Conservation (phyloP, 2,113 vertebrate species). For the Dunckerocampus dactyliophorus region DNA sequence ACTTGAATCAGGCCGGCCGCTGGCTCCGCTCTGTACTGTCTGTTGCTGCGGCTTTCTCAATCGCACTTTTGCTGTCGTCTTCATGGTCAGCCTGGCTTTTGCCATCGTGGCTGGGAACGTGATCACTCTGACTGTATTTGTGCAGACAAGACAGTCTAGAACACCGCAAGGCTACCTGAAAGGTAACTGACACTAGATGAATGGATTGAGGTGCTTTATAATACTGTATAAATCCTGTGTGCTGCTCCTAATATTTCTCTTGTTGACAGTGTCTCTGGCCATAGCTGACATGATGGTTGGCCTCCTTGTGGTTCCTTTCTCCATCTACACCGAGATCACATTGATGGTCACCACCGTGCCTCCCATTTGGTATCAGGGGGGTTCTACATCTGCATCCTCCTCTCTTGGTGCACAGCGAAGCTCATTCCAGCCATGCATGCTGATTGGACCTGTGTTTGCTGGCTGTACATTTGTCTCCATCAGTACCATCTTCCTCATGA, state of each 20-base stretch:
- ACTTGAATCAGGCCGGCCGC: conserved; percentile 15
- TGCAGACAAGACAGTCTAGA: conserved; percentile 72
- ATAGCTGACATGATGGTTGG: conserved; percentile 80
- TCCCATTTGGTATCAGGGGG: conserved; percentile 63
- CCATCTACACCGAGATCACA: conserved; percentile 75
- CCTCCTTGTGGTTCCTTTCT: conserved; percentile 77
- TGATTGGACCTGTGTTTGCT: conserved; percentile 79
- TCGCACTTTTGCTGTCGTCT: conserved; percentile 62
- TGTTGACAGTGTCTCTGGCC: conserved; percentile 72
- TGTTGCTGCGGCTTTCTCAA: conserved; percentile 73
- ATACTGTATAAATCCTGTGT: no score
- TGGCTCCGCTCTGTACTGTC: conserved; percentile 64
- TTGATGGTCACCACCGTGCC: conserved; percentile 67
- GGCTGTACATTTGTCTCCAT: conserved; percentile 84
- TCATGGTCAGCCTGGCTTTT: conserved; percentile 77
- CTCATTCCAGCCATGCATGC: conserved; percentile 73
- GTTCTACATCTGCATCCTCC: conserved; percentile 16
- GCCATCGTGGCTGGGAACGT: conserved; percentile 77
- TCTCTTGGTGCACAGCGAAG: conserved; percentile 11
- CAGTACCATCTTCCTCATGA: conserved; percentile 82
- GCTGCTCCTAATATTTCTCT: conserved; percentile 15
- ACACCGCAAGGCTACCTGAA: conserved; percentile 80
- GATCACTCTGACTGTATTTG: conserved; percentile 76
- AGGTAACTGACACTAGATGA: conserved; percentile 54
- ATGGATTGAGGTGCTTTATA: neutral